Evolutionary conservation across 2,113 vertebrate species (phyloP).

Genomic region (Candoia aspera): DNA sequence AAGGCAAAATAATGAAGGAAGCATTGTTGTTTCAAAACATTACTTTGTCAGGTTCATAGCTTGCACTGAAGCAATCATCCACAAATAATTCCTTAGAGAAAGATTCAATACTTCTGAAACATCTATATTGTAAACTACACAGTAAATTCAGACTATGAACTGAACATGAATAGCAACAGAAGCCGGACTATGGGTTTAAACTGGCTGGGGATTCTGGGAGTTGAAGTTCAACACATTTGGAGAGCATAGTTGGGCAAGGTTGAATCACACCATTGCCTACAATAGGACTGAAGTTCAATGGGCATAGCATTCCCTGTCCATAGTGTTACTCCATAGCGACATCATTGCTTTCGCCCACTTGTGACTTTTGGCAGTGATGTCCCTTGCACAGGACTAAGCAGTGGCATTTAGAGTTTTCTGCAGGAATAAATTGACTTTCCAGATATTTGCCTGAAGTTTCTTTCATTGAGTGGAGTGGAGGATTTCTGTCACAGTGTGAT

Average conservation of each 20-base stretch:
- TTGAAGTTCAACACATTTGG: not conserved
- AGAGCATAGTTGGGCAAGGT: not conserved
- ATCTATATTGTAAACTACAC: not conserved
- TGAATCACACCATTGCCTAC: not conserved
- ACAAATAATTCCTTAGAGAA: not conserved
- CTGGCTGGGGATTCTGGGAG: not conserved
- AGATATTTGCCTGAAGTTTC: not conserved
- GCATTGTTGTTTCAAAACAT: not conserved
- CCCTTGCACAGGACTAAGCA: not conserved
- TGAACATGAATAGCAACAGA: not conserved
- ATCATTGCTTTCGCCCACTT: not conserved
- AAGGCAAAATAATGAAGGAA: not conserved
- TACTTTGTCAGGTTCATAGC: not conserved
- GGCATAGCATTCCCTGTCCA: not conserved
- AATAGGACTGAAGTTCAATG: not conserved
- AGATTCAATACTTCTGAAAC: not conserved
- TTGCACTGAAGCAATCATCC: not conserved
- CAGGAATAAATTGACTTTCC: constrained; percentile 16
- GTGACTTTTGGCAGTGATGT: not conserved
- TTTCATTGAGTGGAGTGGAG: not conserved
- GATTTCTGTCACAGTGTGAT: not conserved
- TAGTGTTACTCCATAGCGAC: not conserved
- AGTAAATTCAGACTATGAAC: not conserved
- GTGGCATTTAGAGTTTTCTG: not conserved
- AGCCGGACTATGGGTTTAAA: not conserved